phyloP scores from a whole-genome alignment of 2,797 vertebrate genomes.

The Galagoides demidoff region DNA sequence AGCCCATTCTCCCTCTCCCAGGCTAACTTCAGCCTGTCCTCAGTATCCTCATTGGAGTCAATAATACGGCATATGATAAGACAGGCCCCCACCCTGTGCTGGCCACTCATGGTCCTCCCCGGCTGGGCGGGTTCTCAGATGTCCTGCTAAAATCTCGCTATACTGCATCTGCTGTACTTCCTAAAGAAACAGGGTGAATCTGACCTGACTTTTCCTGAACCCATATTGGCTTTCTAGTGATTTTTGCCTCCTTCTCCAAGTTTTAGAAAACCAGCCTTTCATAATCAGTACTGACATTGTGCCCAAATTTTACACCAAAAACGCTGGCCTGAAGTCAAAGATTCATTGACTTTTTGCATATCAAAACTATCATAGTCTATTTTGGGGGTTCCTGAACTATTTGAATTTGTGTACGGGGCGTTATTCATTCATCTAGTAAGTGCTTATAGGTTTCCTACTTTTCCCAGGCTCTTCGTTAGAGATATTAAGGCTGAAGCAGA shows the following conservation, averaged over 20 bases:
- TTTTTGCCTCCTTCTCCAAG: background rate
- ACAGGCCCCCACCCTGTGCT: background rate
- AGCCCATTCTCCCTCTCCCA: background rate
- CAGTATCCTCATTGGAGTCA: background rate
- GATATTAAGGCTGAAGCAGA: background rate
- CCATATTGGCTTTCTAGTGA: background rate
- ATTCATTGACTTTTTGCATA: background rate
- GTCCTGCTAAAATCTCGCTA: background rate
- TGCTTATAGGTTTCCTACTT: background rate
- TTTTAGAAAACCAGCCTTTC: constrained; percentile 1
- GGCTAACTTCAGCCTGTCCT: background rate
- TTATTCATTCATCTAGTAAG: background rate
- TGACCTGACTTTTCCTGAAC: background rate
- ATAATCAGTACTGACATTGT: background rate
- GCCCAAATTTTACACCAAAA: background rate
- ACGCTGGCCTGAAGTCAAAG: background rate
- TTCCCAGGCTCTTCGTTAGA: background rate
- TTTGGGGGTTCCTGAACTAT: background rate
- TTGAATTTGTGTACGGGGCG: background rate
- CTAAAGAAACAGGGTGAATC: background rate
- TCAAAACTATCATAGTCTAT: background rate
- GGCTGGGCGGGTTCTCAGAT: background rate
- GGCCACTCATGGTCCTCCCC: background rate
- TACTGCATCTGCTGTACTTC: background rate
- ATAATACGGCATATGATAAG: background rate